Percentiles rank a stretch among this genome's conserved stretches.
Conservation (phyloP, 1,140 invertebrate species). For the Pachypeltis micranthus region DNA sequence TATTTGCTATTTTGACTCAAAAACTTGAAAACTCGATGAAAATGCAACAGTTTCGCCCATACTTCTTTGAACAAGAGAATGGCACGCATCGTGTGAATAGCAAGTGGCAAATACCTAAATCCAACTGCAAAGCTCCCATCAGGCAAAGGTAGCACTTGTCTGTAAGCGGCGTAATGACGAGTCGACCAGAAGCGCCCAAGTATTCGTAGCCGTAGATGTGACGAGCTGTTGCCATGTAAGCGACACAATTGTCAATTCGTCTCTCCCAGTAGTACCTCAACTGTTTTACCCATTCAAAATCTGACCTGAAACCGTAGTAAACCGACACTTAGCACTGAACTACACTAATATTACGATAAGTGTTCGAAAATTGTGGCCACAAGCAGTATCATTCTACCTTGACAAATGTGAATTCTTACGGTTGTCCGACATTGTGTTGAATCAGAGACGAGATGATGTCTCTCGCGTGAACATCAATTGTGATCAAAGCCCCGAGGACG, state of each 20-base stretch:
- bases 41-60: too few relatives aligned
- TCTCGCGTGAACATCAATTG: slow-evolving; percentile 74
- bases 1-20: too few relatives aligned
- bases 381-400: too few relatives aligned
- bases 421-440: slow-evolving; percentile 44
- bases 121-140: slow-evolving; percentile 75
- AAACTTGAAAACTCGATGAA: too few relatives aligned
- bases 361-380: too few relatives aligned
- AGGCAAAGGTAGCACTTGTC: slow-evolving; percentile 78
- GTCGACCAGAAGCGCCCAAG: slow-evolving; percentile 65
- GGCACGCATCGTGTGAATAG: background rate
- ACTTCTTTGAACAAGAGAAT: too few relatives aligned
- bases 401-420: slow-evolving; percentile 44
- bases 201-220: slow-evolving; percentile 88
- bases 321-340: too few relatives aligned
- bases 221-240: slow-evolving; percentile 60
- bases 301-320: slow-evolving; percentile 35
- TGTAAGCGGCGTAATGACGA: slow-evolving; percentile 70
- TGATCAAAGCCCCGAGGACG: slow-evolving; percentile 70
- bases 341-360: too few relatives aligned
- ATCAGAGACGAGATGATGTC: slow-evolving; percentile 67
- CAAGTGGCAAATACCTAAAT: slow-evolving; percentile 52
- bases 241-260: slow-evolving; percentile 60
- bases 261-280: slow-evolving; percentile 83
- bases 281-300: slow-evolving; percentile 84